Conservation (phyloP, 1,140 invertebrate genomes). For the Lepidostoma basale region DNA sequence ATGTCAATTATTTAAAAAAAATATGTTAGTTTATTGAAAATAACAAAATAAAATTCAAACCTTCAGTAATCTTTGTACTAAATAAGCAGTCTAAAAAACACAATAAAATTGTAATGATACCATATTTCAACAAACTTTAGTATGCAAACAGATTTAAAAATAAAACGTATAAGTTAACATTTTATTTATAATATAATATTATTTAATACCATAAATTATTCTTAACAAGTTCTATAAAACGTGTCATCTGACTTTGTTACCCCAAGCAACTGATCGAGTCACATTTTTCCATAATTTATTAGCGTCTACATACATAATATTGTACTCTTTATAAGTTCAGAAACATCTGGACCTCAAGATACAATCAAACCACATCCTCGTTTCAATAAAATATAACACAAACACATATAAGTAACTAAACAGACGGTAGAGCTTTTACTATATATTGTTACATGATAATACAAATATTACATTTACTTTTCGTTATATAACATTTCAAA, state of each 20-base stretch:
- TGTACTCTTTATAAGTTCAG: constrained; percentile 9
- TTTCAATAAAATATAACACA: neutral
- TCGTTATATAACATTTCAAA: neutral
- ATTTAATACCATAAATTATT: no score
- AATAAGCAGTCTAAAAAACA: neutral
- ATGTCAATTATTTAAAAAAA: no score
- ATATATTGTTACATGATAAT: neutral
- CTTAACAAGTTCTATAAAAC: no score
- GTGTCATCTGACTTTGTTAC: constrained; percentile 25
- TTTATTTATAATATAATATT: neutral
- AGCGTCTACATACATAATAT: neutral
- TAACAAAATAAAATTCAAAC: no score
- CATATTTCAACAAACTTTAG: neutral
- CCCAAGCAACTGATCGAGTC: constrained; percentile 16
- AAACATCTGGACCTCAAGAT: constrained; percentile 3
- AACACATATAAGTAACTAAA: neutral
- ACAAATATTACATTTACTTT: neutral
- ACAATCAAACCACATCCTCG: neutral
- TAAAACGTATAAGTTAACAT: neutral
- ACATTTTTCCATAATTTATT: neutral
- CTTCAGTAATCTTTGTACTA: neutral
- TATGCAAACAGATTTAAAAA: neutral
- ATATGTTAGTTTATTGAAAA: no score
- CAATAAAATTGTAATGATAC: neutral
- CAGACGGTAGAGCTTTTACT: neutral